A percentile compares a stretch with the other conserved stretches of the same genome.
These are phyloP conservation scores for Sardina pilchardus DNA, from an alignment of 2,113 vertebrate genomes.

Conservation along the genomic window DNA sequence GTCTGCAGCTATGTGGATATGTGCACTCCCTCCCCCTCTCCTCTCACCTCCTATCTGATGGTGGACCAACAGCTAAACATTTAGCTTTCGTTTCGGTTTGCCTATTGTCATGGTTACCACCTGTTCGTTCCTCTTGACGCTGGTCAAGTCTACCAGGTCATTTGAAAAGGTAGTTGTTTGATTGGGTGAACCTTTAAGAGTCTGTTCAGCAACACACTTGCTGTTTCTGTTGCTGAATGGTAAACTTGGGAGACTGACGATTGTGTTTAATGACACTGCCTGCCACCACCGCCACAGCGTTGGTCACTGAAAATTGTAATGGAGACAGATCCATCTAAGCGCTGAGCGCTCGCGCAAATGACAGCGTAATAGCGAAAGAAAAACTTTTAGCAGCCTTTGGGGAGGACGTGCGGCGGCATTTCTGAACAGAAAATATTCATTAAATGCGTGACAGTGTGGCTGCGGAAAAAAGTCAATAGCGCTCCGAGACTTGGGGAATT, in stretches of 20 bases:
- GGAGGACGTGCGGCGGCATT: neutral
- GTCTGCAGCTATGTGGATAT: neutral
- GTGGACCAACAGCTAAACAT: neutral
- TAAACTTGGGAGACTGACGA: neutral
- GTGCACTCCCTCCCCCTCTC: neutral
- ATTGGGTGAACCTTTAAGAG: neutral
- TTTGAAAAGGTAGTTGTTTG: neutral
- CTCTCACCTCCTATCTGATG: neutral
- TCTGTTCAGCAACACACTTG: neutral
- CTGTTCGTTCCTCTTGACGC: neutral
- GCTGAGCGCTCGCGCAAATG: neutral
- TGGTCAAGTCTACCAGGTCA: neutral
- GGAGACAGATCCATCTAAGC: neutral
- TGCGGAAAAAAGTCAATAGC: neutral
- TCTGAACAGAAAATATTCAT: neutral
- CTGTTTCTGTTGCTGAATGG: neutral
- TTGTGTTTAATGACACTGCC: neutral
- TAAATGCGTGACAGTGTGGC: neutral
- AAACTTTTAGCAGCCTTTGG: neutral
- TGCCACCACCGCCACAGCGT: neutral
- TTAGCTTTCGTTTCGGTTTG: neutral
- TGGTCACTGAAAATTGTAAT: neutral
- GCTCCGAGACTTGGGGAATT: neutral
- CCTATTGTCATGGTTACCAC: neutral
- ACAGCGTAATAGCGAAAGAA: neutral